Evolutionary conservation across 2,888 invertebrate genomes (phyloP), one percentile per base, ranked within the genome.

Genomic region (Lumbricus terrestris): DNA sequence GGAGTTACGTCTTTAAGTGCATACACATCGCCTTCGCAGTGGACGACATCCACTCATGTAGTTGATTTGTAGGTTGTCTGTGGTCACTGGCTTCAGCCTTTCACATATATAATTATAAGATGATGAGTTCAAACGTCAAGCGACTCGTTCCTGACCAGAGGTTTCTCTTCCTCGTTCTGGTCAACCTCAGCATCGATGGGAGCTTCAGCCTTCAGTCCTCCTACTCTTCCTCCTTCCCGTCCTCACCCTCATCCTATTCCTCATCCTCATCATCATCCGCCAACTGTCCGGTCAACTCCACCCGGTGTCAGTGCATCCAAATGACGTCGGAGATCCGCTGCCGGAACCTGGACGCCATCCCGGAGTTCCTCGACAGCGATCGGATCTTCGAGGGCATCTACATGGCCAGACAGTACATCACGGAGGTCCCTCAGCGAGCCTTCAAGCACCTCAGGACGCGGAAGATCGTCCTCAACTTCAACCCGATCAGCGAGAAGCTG

Each of bases 401-500:
- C 90, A 90, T 92, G 20, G 54, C 89, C n/a, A 82, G 90, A 18
- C 92, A 91, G 83, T 82, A 89, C 54, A 90, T 92, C 33, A 69
- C 47, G 35, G 91, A 90, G 34, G 83, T 92, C 18, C 91, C 91
- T 13, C 90, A 91, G 88, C 88, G 82, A 47, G 82, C 91, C 69
- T 92, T 92, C 90, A 90, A 89, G 35, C 38, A 91, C 89, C 82
- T 92, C 38, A 90, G 90, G n/a, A 91, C 92, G 34, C 38, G 83
- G 34, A 92, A 91, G 83, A 90, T 92, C 37, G 38, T 89, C 35
- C 88, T 92, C 69, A 91, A 91, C 89, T 92, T 90, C 88, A 92
- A 92, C 89, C 91, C 91, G 23, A 85, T 92, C 29, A 91, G 91
- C 29, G 89, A 92, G 89, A 37, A 47, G 15, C 82, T 92, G 20